Evolutionary conservation across 2,113 vertebrate genomes (phyloP).

Genomic region (Corvus moneduloides): DNA sequence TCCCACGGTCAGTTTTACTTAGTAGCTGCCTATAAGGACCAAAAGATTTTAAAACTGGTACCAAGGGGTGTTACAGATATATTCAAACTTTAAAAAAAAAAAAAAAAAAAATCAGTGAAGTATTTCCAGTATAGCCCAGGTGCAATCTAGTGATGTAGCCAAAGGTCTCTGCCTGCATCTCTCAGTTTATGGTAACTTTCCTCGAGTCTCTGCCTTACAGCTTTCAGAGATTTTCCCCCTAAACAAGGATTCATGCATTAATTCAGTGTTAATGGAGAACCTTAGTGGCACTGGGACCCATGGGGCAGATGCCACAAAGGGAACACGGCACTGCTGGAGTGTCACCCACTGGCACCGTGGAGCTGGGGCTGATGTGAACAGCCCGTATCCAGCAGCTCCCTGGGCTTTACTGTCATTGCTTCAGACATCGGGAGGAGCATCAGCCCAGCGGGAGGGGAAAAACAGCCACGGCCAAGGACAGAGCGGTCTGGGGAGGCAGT

Average conservation of each 20-base stretch:
- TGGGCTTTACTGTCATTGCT: fast-evolving
- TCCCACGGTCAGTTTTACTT: neutral
- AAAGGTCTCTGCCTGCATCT: neutral
- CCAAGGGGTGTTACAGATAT: neutral
- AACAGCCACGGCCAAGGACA: neutral
- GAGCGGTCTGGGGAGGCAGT: neutral
- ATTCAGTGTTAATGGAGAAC: neutral
- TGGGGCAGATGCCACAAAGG: neutral
- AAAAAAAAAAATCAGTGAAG: neutral
- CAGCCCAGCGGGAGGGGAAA: neutral
- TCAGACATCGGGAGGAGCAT: neutral
- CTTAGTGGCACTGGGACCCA: neutral
- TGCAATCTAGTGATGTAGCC: neutral
- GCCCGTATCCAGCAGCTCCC: fast-evolving
- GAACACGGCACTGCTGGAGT: neutral
- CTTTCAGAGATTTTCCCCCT: neutral
- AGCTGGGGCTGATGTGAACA: neutral
- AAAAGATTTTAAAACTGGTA: neutral
- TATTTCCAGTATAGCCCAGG: neutral
- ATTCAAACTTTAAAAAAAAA: neutral
- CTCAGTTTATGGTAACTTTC: neutral
- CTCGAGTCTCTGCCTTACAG: neutral
- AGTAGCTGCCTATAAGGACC: neutral
- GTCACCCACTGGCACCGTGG: fast-evolving
- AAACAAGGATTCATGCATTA: neutral